Conservation (phyloP, 2,888 invertebrate species). For the Lithophane leautieri region DNA sequence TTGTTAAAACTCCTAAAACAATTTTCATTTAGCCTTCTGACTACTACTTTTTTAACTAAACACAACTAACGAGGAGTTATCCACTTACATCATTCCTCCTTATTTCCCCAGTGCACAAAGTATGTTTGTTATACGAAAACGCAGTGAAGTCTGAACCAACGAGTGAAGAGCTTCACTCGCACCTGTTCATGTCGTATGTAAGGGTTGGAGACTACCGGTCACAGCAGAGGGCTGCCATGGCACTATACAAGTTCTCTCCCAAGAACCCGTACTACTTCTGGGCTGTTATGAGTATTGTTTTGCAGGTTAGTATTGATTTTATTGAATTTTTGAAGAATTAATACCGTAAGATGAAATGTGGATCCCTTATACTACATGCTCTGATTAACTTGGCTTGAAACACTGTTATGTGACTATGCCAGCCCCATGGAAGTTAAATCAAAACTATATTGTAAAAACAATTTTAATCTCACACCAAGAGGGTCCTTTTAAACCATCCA, state of each 20-base stretch:
- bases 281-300: slow-evolving; percentile 98
- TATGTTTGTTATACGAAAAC: slow-evolving; percentile 96
- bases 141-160: slow-evolving; percentile 96
- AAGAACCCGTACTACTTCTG: slow-evolving; percentile 99
- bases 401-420: background rate
- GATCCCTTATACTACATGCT: background rate
- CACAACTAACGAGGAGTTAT: background rate
- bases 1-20: too few species aligned
- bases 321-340: background rate
- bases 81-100: background rate
- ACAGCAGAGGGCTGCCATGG: slow-evolving; percentile 97
- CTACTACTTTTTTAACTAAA: background rate
- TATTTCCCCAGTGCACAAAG: slow-evolving; percentile 93
- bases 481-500: background rate
- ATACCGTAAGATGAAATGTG: background rate
- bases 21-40: background rate
- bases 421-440: background rate
- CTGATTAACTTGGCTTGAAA: background rate
- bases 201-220: slow-evolving; percentile 96
- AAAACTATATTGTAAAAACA: background rate
- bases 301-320: slow-evolving; percentile 92
- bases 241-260: slow-evolving; percentile 96
- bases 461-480: background rate
- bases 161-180: slow-evolving; percentile 97
- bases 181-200: slow-evolving; percentile 98